Conservation (phyloP, 2,113 vertebrate genomes). For the Riparia riparia region DNA sequence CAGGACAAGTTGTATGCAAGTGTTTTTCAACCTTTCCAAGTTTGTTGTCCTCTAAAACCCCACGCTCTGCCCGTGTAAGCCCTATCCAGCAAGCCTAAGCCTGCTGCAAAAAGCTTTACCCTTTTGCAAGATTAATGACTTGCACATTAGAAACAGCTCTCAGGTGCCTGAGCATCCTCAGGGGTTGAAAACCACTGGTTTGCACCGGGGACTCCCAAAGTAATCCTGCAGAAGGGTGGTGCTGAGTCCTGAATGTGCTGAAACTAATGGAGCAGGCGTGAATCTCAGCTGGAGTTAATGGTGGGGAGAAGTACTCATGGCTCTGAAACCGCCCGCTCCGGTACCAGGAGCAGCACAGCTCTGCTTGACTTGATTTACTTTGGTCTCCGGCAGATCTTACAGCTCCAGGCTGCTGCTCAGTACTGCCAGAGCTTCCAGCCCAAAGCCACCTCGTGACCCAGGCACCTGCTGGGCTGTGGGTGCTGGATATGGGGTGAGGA, state of each 20-base stretch:
- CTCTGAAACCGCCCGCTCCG: neutral
- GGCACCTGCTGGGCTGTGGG: accelerated
- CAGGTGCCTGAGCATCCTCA: neutral
- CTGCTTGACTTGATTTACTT: neutral
- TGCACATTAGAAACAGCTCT: neutral
- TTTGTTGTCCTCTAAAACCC: neutral
- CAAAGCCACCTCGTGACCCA: neutral
- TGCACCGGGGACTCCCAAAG: neutral
- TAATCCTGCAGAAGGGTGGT: neutral
- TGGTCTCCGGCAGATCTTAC: neutral
- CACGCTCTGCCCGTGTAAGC: neutral
- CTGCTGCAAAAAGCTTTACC: accelerated
- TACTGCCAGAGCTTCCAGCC: neutral
- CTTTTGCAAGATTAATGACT: neutral
- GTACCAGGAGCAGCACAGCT: neutral
- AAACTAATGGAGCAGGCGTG: neutral
- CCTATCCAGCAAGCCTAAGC: neutral
- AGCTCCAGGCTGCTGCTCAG: neutral
- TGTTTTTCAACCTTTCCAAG: neutral
- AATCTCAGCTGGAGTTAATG: neutral
- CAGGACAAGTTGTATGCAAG: neutral
- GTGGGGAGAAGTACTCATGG: neutral
- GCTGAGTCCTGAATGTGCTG: neutral
- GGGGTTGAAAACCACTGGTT: neutral
- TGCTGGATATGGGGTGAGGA: neutral